Evolutionary conservation across 2,113 vertebrate species (phyloP).

Genomic region (Cichladusa arquata): DNA sequence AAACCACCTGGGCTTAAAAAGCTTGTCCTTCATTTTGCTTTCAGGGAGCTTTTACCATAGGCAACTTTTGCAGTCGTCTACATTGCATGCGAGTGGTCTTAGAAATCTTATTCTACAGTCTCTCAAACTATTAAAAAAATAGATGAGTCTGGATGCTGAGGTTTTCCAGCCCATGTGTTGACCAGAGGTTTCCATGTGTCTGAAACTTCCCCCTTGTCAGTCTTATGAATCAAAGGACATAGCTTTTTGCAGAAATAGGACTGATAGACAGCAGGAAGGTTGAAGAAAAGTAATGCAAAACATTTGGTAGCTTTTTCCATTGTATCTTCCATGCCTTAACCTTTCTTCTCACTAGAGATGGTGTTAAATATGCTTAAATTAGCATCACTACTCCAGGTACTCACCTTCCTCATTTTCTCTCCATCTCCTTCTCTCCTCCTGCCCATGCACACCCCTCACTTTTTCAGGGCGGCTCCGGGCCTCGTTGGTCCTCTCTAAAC

Average conservation of each 20-base stretch:
- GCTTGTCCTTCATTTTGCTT: not conserved
- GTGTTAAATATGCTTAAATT: not conserved
- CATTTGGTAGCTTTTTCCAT: not conserved
- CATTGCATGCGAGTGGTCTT: rapidly evolving
- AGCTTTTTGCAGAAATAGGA: not conserved
- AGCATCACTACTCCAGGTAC: not conserved
- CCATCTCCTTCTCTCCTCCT: not conserved
- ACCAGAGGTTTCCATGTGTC: not conserved
- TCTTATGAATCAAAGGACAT: not conserved
- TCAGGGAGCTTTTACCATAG: not conserved
- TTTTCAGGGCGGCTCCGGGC: not conserved
- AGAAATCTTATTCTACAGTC: not conserved
- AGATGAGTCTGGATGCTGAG: not conserved
- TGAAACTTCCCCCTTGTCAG: not conserved
- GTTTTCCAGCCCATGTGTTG: not conserved
- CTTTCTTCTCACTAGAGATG: not conserved
- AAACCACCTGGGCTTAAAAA: not conserved
- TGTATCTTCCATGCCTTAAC: not conserved
- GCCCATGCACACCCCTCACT: not conserved
- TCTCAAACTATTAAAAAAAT: not conserved
- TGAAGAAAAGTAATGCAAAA: not conserved
- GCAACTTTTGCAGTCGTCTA: not conserved
- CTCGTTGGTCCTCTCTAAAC: not conserved
- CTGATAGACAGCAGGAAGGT: not conserved
- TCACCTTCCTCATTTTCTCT: not conserved